Conservation (phyloP, 2,888 invertebrate species). For the Apocheima hispidaria region DNA sequence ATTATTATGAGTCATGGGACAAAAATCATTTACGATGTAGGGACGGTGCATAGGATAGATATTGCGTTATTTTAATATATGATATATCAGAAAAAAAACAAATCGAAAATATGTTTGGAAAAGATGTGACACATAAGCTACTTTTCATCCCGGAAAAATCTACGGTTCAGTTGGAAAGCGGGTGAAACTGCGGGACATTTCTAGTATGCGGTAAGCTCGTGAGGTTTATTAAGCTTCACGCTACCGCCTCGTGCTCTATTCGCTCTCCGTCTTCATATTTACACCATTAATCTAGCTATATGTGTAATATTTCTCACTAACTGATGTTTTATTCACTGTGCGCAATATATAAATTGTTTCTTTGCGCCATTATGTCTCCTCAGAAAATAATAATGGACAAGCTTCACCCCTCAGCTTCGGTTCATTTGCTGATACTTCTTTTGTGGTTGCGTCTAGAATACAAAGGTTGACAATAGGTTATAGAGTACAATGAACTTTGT, state of each 20-base stretch:
- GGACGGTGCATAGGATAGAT: too few relatives aligned
- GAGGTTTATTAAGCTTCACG: constrained; percentile 2
- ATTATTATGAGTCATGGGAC: too few relatives aligned
- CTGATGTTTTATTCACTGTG: constrained; percentile 69
- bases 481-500: background rate
- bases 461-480: constrained; percentile 10
- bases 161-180: background rate
- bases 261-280: constrained; percentile 60
- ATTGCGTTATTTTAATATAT: too few relatives aligned
- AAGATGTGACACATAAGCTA: too few relatives aligned
- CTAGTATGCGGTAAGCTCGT: background rate
- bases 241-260: constrained; percentile 49
- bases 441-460: constrained; percentile 24
- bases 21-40: too few relatives aligned
- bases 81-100: too few relatives aligned
- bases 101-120: too few relatives aligned
- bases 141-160: background rate
- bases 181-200: background rate
- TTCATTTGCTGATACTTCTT: constrained; percentile 27
- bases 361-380: constrained; percentile 51
- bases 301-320: constrained; percentile 71
- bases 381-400: constrained; percentile 50
- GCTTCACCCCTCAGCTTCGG: constrained; percentile 17
- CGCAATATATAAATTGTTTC: constrained; percentile 65
- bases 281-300: constrained; percentile 73